phyloP scores from a whole-genome alignment of 2,113 vertebrate genomes.

The Anseranas semipalmata region DNA sequence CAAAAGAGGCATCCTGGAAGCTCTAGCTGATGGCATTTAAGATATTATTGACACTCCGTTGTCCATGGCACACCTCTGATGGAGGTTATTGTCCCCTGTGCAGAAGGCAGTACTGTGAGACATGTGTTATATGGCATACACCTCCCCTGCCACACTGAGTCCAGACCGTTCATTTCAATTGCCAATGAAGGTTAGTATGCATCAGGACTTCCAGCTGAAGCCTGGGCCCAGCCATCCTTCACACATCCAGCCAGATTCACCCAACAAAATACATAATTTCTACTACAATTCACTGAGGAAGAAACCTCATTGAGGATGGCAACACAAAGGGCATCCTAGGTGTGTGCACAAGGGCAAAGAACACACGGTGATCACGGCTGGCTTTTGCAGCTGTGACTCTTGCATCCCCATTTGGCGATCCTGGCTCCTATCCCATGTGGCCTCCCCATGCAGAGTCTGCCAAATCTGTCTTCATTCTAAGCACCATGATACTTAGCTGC shows the following conservation, averaged over 20 bases:
- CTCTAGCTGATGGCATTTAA: not conserved
- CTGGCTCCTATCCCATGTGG: not conserved
- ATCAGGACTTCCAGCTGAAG: not conserved
- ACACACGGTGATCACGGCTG: not conserved
- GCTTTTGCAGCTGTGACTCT: not conserved
- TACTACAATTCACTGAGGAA: not conserved
- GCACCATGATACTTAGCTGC: rapidly evolving
- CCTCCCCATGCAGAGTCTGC: not conserved
- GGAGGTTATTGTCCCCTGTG: not conserved
- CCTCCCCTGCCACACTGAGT: not conserved
- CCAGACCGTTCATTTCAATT: not conserved
- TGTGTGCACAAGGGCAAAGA: not conserved
- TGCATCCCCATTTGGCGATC: not conserved
- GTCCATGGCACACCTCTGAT: not conserved
- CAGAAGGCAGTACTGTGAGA: not conserved
- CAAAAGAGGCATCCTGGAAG: not conserved
- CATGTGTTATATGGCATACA: too few species aligned
- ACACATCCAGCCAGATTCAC: not conserved
- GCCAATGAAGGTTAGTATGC: not conserved
- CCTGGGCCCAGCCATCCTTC: not conserved
- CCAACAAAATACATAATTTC: not conserved
- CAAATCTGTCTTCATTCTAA: not conserved
- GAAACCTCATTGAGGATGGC: not conserved
- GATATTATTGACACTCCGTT: not conserved
- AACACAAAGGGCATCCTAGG: not conserved